Evolutionary conservation across 2,797 vertebrate species (phyloP).

Genomic region (Propithecus perrieri): DNA sequence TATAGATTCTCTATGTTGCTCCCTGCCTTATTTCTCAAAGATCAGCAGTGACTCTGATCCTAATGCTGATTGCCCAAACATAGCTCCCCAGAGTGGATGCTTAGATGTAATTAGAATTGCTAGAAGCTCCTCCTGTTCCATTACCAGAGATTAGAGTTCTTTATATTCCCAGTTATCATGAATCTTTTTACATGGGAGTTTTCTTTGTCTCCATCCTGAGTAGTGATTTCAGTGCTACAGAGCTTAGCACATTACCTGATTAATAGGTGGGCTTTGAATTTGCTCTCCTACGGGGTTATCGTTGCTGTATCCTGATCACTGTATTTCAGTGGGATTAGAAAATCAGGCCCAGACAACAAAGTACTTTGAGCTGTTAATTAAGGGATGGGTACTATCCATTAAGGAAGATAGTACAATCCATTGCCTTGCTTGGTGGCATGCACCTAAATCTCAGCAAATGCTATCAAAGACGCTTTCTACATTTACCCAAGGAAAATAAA

Average conservation of each 20-base stretch:
- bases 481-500: slow-evolving; percentile 58
- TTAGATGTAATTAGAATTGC: slow-evolving; percentile 49
- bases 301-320: slow-evolving; percentile 32
- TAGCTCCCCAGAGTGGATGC: slow-evolving; percentile 2
- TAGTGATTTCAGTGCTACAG: slow-evolving; percentile 20
- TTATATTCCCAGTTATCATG: slow-evolving; percentile 49
- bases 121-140: slow-evolving; percentile 48
- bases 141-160: slow-evolving; percentile 50
- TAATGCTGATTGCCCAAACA: slow-evolving; percentile 27
- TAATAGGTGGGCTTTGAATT: slow-evolving; percentile 57
- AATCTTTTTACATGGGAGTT: slow-evolving; percentile 39
- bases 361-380: slow-evolving; percentile 61
- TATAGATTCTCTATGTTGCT: neutral
- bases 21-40: slow-evolving; percentile 42
- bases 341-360: slow-evolving; percentile 51
- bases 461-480: slow-evolving; percentile 40
- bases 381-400: slow-evolving; percentile 31
- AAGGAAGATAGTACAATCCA: slow-evolving; percentile 37
- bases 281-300: slow-evolving; percentile 23
- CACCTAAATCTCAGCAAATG: slow-evolving; percentile 58
- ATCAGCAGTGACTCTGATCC: slow-evolving; percentile 46
- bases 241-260: slow-evolving; percentile 45
- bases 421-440: slow-evolving; percentile 40
- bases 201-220: slow-evolving; percentile 32
- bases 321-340: slow-evolving; percentile 55